Percentiles rank a stretch among this genome's conserved stretches.
Conservation (phyloP, 2,113 vertebrate species). For the Bos indicus region DNA sequence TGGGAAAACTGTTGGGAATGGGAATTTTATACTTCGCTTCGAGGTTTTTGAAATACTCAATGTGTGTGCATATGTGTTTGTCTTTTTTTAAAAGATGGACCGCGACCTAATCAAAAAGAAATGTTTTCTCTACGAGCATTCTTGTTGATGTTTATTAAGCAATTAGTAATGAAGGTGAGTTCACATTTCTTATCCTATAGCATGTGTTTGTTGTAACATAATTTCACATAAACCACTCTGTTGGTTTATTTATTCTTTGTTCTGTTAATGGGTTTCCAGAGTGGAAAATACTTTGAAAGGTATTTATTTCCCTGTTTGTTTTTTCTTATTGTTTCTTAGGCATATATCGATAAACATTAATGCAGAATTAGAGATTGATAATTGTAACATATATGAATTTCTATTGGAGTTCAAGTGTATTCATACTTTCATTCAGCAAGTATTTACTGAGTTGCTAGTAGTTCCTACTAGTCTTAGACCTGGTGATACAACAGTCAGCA, state of each 20-base stretch:
- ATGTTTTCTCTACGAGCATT: constrained; percentile 92
- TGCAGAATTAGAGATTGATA: neutral
- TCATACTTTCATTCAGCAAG: neutral
- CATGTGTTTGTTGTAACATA: neutral
- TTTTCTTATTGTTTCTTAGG: neutral
- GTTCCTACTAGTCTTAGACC: neutral
- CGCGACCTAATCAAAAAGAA: constrained; percentile 93
- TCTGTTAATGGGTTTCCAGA: neutral
- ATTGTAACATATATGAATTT: neutral
- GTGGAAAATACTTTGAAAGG: constrained; percentile 24
- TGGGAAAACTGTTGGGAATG: constrained; percentile 5
- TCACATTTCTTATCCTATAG: neutral
- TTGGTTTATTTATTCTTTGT: neutral
- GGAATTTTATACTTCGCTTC: neutral
- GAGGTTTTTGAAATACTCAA: neutral
- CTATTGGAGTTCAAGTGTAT: neutral
- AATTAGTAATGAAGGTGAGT: constrained; percentile 98
- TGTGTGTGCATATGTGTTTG: neutral
- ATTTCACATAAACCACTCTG: neutral
- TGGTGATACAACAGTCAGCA: neutral
- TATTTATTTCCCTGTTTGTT: neutral
- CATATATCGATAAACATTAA: neutral
- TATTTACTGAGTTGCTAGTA: neutral
- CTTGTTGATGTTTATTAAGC: constrained; percentile 95
- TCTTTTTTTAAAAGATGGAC: constrained; percentile 85